phyloP scores from a whole-genome alignment of 2,113 vertebrate species.

The Brevimyrus niger region DNA sequence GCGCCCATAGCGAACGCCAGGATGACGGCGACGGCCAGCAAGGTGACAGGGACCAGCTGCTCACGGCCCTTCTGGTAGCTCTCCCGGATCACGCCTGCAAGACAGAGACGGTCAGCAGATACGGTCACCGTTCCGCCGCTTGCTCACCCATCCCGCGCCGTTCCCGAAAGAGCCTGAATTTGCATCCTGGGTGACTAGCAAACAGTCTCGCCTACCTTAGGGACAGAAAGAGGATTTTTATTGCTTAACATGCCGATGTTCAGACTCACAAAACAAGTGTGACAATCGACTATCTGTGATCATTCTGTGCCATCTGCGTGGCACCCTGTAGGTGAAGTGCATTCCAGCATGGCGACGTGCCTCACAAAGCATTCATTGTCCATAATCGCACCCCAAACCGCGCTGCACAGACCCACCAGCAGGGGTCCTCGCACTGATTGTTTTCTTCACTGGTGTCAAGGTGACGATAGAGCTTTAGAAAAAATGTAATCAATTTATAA shows the following conservation, averaged over 20 bases:
- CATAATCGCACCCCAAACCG: background rate
- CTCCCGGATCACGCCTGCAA: slow-evolving; percentile 95
- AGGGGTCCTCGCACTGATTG: background rate
- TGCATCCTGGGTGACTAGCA: background rate
- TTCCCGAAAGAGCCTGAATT: background rate
- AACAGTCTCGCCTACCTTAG: background rate
- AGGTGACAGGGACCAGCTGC: slow-evolving; percentile 89
- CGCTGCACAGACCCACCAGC: background rate
- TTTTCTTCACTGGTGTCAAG: background rate
- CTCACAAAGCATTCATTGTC: background rate
- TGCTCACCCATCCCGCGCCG: background rate
- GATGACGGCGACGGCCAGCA: slow-evolving; percentile 90
- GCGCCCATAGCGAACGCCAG: slow-evolving; percentile 95
- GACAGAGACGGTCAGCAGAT: slow-evolving; percentile 15
- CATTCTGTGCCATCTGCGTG: background rate
- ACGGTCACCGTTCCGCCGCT: no score
- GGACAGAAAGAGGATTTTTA: background rate
- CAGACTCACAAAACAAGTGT: background rate
- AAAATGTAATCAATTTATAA: background rate
- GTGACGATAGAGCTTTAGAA: background rate
- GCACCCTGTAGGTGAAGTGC: background rate
- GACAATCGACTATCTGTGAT: background rate
- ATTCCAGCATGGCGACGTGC: background rate
- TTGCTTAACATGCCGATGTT: background rate
- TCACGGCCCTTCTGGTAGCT: slow-evolving; percentile 92